Percentiles rank a stretch among this genome's conserved stretches.
Evolutionary conservation across 2,888 invertebrate species (phyloP).

Genomic region (Octodonta nipae): DNA sequence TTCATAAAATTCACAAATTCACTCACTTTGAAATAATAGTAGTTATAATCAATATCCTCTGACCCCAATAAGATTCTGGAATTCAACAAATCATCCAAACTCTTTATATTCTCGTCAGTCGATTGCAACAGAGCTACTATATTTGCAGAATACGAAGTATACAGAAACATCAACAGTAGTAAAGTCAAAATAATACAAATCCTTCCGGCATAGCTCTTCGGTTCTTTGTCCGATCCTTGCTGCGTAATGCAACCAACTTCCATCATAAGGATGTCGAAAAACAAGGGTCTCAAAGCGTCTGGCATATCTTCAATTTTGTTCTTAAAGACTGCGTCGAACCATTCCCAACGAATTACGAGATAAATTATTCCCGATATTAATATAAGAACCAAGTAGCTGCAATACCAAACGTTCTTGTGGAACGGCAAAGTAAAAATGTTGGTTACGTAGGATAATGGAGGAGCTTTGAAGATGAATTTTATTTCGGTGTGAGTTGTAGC

Average conservation of each 20-base stretch:
- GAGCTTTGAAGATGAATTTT: slow-evolving; percentile 52
- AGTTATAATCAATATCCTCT: slow-evolving; percentile 41
- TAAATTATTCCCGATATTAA: slow-evolving; percentile 22
- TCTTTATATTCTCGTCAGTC: slow-evolving; percentile 44
- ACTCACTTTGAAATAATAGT: slow-evolving; percentile 51
- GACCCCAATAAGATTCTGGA: slow-evolving; percentile 49
- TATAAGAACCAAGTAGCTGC: slow-evolving; percentile 38
- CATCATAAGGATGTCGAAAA: slow-evolving; percentile 29
- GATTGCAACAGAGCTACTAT: slow-evolving; percentile 54
- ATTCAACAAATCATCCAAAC: slow-evolving; percentile 40
- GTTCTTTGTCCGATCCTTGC: slow-evolving; percentile 37
- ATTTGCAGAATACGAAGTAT: slow-evolving; percentile 53
- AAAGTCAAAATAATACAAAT: slow-evolving; percentile 26
- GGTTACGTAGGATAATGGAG: slow-evolving; percentile 48
- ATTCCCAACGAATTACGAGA: slow-evolving; percentile 27
- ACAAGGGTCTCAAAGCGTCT: no score
- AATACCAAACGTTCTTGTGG: slow-evolving; percentile 48
- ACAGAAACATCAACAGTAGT: slow-evolving; percentile 41
- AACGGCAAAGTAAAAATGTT: slow-evolving; percentile 57
- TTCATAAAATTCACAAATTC: no score
- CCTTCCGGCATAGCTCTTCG: slow-evolving; percentile 37
- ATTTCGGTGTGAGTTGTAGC: slow-evolving; percentile 42
- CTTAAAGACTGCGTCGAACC: slow-evolving; percentile 17
- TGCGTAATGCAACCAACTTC: slow-evolving; percentile 38
- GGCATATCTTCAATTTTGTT: slow-evolving; percentile 5